These are phyloP conservation scores for Criorhina ranunculi DNA, from an alignment of 2,888 invertebrate genomes.

Conservation along the genomic window DNA sequence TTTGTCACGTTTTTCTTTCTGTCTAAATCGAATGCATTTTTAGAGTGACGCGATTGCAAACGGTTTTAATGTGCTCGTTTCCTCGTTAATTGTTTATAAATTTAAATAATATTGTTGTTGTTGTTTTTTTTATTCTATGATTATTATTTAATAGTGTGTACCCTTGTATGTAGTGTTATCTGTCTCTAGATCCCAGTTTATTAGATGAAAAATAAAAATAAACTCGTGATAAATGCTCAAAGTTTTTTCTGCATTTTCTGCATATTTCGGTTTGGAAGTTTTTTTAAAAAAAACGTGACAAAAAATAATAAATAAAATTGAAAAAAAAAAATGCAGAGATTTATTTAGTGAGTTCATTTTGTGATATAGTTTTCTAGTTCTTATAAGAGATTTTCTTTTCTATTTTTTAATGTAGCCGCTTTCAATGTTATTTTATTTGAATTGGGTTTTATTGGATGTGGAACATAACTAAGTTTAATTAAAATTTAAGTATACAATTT, in stretches of 20 bases:
- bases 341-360: constrained; percentile 63
- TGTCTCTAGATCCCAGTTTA: constrained; percentile 14
- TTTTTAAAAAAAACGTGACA: constrained; percentile 4
- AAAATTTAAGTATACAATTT: neutral
- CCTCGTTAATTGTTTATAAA: constrained; percentile 44
- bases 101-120: neutral
- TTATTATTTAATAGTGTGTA: constrained; percentile 35
- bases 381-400: neutral
- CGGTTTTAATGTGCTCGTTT: constrained; percentile 20
- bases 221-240: constrained; percentile 31
- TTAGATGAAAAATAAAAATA: constrained; percentile 5
- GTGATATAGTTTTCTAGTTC: constrained; percentile 33
- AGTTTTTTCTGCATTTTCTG: constrained; percentile 19
- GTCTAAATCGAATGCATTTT: constrained; percentile 21
- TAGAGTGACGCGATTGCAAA: constrained; percentile 25
- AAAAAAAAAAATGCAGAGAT: constrained; percentile 57
- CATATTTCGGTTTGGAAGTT: constrained; percentile 2
- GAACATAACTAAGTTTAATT: neutral
- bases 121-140: constrained; percentile 11
- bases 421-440: constrained; percentile 10
- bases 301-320: constrained; percentile 5
- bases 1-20: constrained; percentile 20
- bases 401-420: neutral
- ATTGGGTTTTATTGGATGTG: constrained; percentile 12
- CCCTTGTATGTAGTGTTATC: constrained; percentile 41